Base-by-base conservation (phyloP, 2,113 vertebrate species). In the Notiomystis cincta region DNA sequence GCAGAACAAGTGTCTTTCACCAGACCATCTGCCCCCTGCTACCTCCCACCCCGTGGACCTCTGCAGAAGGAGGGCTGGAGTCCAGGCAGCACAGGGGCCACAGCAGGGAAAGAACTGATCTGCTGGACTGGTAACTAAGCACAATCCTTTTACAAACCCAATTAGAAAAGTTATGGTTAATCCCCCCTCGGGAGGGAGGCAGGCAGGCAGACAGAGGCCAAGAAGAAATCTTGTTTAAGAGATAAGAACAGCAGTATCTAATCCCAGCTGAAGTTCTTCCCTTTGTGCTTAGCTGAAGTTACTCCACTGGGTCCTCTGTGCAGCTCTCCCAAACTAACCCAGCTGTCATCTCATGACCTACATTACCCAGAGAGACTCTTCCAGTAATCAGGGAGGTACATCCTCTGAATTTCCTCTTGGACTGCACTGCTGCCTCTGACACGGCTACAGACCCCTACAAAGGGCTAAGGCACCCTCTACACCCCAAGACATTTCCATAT, bases 301-400 rank as follows among this genome's bases (percentile, higher is more conserved):
- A 17, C 13, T 47, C 25, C 3, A 0, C 10, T 33, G 18, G 9
- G 7, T 42, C 6, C 44, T 25, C 86, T 37, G 30, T 44, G 28
- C n/a, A 50, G 21, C 24, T 64, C 38, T 79, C 51, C 35, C 48
- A 80, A 37, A 51, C 11, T 6, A 31, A 62, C 15, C 51, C 33
- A 51, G 23, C 56, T 67, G 75, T 75, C 20, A 35, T 24, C 31
- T 48, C 72, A 17, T 37, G 28, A 27, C 24, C 62, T 37, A 3
- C 0, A 0, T 40, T 48, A 33, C 37, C 56, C 80, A 71, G 11
- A 54, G 38, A 44, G 24, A 42, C 9, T 56, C 35, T 53, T 50
- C 15, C 48, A 90, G 65, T 9, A 61, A 5, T 10, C n/a, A 51
- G 21, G 11, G 53, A 33, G 8, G 7, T 45, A 14, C 13, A 72